Percentiles rank a stretch among this genome's conserved stretches.
Evolutionary conservation across 2,113 vertebrate species (phyloP).

Genomic region (Puntigrus tetrazona): DNA sequence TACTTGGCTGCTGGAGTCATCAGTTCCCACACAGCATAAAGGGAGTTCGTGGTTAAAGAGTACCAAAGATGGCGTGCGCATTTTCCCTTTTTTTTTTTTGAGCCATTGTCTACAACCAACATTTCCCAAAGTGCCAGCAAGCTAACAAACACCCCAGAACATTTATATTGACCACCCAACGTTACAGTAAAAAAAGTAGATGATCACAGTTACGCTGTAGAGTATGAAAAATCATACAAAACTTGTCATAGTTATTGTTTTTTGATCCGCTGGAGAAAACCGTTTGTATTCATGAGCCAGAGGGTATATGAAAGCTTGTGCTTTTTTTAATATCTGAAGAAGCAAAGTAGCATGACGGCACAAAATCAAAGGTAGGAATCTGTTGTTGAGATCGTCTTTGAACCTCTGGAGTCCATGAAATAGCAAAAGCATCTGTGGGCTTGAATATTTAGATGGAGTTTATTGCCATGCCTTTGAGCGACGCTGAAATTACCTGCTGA

Average conservation of each 20-base stretch:
- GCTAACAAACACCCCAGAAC: not conserved
- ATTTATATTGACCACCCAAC: slow-evolving; percentile 26
- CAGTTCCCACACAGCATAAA: not conserved
- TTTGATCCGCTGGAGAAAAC: slow-evolving; percentile 23
- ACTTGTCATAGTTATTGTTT: slow-evolving; percentile 21
- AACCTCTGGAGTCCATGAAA: slow-evolving; percentile 7
- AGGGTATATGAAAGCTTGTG: slow-evolving; percentile 18
- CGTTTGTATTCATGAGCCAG: slow-evolving; percentile 15
- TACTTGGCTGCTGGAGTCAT: not conserved
- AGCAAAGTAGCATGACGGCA: slow-evolving; percentile 22
- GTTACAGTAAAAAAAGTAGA: slow-evolving; percentile 3
- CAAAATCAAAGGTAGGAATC: slow-evolving; percentile 30
- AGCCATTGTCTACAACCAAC: not conserved
- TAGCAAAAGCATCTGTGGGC: slow-evolving; percentile 11
- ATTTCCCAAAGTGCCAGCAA: not conserved
- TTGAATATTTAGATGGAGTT: slow-evolving; percentile 38
- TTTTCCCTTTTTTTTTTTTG: not conserved
- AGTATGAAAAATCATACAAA: not conserved
- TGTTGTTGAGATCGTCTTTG: slow-evolving; percentile 8
- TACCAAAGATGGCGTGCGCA: not conserved
- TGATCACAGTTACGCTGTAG: not conserved
- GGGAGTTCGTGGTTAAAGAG: not conserved
- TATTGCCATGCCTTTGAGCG: slow-evolving; percentile 21
- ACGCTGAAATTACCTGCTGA: slow-evolving; percentile 24
- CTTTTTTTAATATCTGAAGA: slow-evolving; percentile 28